Evolutionary conservation across 2,888 invertebrate genomes (phyloP), one percentile per base, ranked within the genome.

Genomic region (Paralinhomoeus sp.): DNA sequence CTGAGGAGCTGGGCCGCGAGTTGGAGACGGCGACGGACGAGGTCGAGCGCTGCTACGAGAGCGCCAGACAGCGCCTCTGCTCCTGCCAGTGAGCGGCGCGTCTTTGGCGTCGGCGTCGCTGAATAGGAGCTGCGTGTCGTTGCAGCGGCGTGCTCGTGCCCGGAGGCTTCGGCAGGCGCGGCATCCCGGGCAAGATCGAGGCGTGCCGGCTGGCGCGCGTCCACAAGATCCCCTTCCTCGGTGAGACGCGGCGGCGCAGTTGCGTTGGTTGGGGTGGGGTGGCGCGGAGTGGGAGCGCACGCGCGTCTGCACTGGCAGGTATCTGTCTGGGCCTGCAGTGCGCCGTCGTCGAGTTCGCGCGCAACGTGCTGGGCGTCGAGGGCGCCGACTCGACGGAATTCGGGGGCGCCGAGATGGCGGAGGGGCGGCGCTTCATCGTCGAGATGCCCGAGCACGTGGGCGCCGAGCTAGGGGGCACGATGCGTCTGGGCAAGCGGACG

Each of bases 371-470:
- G 1, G 71, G 72, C 0, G 64, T 80, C 45, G 68, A 73, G 42
- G 77, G 74, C 50, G 89, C 91, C 0, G 77, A 85, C 57, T 78
- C 80, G 2, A 79, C 80, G 0, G 97, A 93, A 67, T 76, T 82
- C 34, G 72, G 77, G 53, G 46, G 47, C n/a, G 45, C 47, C 18
- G 45, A 56, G 15, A 18, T 35, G 38, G 41, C 9, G 41, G 17
- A 24, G 21, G 7, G 37, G 18, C 17, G 41, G 24, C 23, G 12
- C 7, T 27, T 97, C 3, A 80, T 97, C 39, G 53, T 61, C 48
- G 91, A 97, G 56, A 99, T 99, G 97, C 91, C 93, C 0, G 97
- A 99, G 66, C 87, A 93, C 64, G 83, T 84, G 62, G 75, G 77
- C 0, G 87, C 83, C 0, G 58, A 57, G 35, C 74, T 84, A 71